Evolutionary conservation across 2,888 invertebrate species (phyloP).

Genomic region (Lucinisca nassula): DNA sequence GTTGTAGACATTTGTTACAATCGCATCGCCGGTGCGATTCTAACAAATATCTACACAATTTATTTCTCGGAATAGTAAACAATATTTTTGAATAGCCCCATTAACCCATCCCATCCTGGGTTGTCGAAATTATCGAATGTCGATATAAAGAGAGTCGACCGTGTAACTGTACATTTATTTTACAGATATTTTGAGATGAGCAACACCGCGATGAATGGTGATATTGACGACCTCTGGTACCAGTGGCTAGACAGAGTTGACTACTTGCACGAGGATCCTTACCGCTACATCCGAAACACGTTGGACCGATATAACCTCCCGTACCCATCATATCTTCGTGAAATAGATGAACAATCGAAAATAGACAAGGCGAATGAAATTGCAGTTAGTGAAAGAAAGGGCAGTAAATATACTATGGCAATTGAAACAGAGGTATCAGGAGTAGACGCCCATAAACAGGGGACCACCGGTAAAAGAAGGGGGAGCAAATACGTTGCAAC

Average conservation of each 20-base stretch:
- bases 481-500: not conserved
- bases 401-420: not conserved
- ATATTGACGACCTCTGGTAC: conserved; percentile 48
- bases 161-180: not conserved
- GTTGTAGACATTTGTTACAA: too few species aligned
- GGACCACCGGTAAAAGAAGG: not conserved
- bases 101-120: too few species aligned
- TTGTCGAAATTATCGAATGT: too few species aligned
- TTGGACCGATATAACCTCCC: conserved; percentile 46
- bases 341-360: not conserved
- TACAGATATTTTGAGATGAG: conserved; percentile 55
- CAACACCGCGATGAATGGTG: conserved; percentile 49
- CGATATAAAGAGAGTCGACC: too few species aligned
- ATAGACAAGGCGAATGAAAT: not conserved
- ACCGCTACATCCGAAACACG: conserved; percentile 50
- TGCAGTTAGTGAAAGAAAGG: not conserved
- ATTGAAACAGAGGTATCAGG: not conserved
- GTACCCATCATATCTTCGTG: conserved; percentile 34
- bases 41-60: too few species aligned
- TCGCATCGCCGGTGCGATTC: too few species aligned
- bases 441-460: not conserved
- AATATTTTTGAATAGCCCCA: too few species aligned
- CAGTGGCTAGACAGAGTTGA: conserved; percentile 47
- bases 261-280: conserved; percentile 53
- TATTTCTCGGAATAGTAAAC: too few species aligned